These are phyloP conservation scores for Fabriciana adippe DNA, from an alignment of 2,888 invertebrate genomes.

Conservation along the genomic window DNA sequence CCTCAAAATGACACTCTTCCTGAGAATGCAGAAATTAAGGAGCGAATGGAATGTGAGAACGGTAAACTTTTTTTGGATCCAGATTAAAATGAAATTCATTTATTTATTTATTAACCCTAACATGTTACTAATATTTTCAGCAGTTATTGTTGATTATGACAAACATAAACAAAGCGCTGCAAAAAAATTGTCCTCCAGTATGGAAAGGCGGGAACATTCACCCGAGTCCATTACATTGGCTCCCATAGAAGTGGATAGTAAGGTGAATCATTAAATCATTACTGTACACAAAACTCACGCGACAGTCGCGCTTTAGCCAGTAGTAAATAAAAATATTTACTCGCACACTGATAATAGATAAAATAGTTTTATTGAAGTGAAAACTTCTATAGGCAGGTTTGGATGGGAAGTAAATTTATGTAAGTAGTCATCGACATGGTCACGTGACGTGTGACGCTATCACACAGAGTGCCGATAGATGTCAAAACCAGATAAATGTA, in stretches of 20 bases:
- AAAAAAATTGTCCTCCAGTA: conserved; percentile 54
- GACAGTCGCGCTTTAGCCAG: conserved; percentile 32
- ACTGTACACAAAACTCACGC: conserved; percentile 22
- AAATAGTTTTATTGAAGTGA: conserved; percentile 2
- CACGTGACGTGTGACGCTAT: no score
- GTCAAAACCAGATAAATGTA: no score
- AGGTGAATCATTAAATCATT: conserved; percentile 47
- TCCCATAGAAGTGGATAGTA: conserved; percentile 48
- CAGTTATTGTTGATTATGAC: conserved; percentile 42
- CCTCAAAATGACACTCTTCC: conserved; percentile 39
- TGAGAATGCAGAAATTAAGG: conserved; percentile 46
- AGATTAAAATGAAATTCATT: conserved; percentile 6
- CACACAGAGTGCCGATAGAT: no score
- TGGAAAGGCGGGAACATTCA: conserved; percentile 51
- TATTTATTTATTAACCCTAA: not conserved
- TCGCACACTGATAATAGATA: not conserved
- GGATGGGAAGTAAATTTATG: no score
- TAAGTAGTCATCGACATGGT: no score
- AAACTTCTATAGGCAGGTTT: no score
- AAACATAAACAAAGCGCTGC: conserved; percentile 51
- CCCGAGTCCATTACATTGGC: conserved; percentile 55
- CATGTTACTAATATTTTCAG: no score
- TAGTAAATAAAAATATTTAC: conserved; percentile 14
- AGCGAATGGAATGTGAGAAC: conserved; percentile 48
- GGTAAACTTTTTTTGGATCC: conserved; percentile 44